A percentile compares a stretch with the other conserved stretches of the same genome.
Evolutionary conservation across 2,888 invertebrate species (phyloP).

Genomic region (Lasioglossum vierecki): DNA sequence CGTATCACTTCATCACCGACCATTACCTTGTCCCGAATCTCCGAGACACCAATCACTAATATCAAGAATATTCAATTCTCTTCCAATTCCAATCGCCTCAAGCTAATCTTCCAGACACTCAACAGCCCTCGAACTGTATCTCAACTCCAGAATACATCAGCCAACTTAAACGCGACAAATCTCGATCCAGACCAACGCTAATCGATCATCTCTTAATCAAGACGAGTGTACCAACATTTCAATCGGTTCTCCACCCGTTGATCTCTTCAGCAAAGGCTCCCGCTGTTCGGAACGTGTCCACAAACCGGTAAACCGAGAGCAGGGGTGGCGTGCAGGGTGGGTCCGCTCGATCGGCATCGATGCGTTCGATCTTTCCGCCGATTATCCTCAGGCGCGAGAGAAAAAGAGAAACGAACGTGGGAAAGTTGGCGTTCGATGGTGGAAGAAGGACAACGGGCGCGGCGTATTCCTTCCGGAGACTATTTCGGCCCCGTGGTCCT

Average conservation of each 20-base stretch:
- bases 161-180: background rate
- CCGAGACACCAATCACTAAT: background rate
- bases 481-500: constrained; percentile 49
- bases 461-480: constrained; percentile 38
- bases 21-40: background rate
- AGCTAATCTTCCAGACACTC: no score
- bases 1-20: background rate
- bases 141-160: background rate
- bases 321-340: background rate
- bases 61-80: background rate
- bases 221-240: background rate
- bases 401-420: constrained; percentile 12
- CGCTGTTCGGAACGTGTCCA: background rate
- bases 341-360: background rate
- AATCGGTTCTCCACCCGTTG: background rate
- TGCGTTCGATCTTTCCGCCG: constrained; percentile 7
- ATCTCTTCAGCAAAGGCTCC: background rate
- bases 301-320: background rate
- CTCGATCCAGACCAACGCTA: background rate
- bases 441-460: constrained; percentile 34
- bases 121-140: background rate
- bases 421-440: constrained; percentile 35
- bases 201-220: background rate
- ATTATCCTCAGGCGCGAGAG: background rate
- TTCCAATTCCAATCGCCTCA: background rate